Base-by-base conservation (phyloP, 2,888 invertebrate species). In the Abrostola tripartita region DNA sequence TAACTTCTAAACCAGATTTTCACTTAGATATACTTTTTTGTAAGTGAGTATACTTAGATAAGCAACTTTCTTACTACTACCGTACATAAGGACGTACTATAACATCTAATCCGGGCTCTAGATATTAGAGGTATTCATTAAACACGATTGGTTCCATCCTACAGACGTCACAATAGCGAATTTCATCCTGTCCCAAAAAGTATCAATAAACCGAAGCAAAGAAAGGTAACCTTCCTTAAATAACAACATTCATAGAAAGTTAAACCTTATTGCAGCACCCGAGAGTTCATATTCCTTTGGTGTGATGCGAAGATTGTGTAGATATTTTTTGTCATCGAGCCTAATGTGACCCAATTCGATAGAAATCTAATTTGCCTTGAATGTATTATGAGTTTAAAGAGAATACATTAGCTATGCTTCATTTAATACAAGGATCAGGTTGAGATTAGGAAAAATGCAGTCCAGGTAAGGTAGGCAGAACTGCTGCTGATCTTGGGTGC, bases 291-390 rank as follows among this genome's bases (percentile, higher is more conserved):
- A 57, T 58, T 70, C 6, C 8, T 24, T 51, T 40, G n/a, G 1
- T 11, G 9, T 8, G 12, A 8, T 24, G 40, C 12, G 9, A 37
- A 56, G 53, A 62, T 55, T 61, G 64, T 63, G 52, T 51, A 60
- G 56, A 62, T 71, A 65, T 71, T 70, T 70, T 71, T 66, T 61
- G 68, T 51, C 67, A 59, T 61, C 65, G 61, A 62, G 53, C 68
- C 58, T 61, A 54, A 61, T 58, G 52, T 62, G 63, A 53, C 68
- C 65, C 72, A 65, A 66, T 79, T 71, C 70, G 55, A 63, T 64
- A 57, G 57, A 71, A 74, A 79, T 71, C 71, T 76, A 76, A 76
- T 79, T 75, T 74, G 63, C 64, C 63, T 63, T 61, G 58, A 65
- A 71, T 63, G 54, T 61, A 68, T 56, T 54, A 63, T 47, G 61